Evolutionary conservation across 2,888 invertebrate species (phyloP).

Genomic region (Conistra vaccinii): DNA sequence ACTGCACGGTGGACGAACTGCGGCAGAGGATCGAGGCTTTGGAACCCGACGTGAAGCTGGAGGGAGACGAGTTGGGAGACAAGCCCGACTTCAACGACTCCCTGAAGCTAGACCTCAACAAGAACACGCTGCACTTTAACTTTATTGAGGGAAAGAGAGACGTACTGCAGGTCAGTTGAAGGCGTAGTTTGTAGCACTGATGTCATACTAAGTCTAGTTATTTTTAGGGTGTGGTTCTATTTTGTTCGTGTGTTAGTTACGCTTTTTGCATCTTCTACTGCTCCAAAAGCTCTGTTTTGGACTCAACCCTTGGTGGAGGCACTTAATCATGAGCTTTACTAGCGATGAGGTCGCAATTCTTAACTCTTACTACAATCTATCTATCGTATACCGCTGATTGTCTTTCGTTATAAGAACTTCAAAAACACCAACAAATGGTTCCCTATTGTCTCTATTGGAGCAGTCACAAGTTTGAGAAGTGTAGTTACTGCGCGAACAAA

Average conservation of each 20-base stretch:
- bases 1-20: constrained; percentile 93
- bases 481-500: constrained; percentile 19
- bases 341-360: background rate
- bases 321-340: background rate
- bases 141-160: constrained; percentile 88
- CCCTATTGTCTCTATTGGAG: background rate
- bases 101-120: constrained; percentile 78
- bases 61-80: constrained; percentile 70
- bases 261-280: constrained; percentile 29
- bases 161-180: constrained; percentile 81
- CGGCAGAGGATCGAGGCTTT: constrained; percentile 89
- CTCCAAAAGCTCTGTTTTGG: constrained; percentile 11
- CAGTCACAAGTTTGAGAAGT: background rate
- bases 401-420: background rate
- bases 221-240: constrained; percentile 31
- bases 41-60: constrained; percentile 83
- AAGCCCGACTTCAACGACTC: constrained; percentile 66
- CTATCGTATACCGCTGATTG: background rate
- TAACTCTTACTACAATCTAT: background rate
- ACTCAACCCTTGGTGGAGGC: background rate
- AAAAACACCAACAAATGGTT: background rate
- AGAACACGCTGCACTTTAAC: constrained; percentile 87
- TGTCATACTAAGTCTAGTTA: constrained; percentile 36
- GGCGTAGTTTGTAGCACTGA: constrained; percentile 26
- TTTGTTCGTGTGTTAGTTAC: constrained; percentile 23